A percentile compares a stretch with the other conserved stretches of the same genome.
These are phyloP conservation scores for Actenoides lindsayi DNA, from an alignment of 2,113 vertebrate genomes.

Conservation along the genomic window DNA sequence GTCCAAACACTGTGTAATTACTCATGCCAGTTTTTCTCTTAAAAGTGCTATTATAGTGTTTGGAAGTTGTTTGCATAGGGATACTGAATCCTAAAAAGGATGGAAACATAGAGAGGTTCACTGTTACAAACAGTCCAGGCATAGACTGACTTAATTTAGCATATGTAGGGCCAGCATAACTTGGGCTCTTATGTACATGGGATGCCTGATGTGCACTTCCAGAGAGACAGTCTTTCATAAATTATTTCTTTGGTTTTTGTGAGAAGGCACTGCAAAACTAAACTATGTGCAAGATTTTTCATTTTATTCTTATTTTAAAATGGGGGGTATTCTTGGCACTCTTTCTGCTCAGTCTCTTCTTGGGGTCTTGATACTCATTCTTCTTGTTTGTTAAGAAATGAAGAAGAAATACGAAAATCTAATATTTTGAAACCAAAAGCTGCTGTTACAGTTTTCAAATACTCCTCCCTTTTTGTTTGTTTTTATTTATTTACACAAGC, in stretches of 20 bases:
- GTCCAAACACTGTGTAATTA: neutral
- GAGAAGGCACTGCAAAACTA: neutral
- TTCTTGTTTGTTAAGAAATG: neutral
- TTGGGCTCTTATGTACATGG: neutral
- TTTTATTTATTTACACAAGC: neutral
- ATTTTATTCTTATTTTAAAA: neutral
- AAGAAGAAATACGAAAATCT: neutral
- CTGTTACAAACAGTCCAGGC: neutral
- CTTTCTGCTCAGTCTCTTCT: neutral
- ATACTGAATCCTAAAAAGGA: neutral
- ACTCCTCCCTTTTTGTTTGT: neutral
- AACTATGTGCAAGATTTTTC: neutral
- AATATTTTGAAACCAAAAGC: neutral
- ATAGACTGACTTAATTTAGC: neutral
- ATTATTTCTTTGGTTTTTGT: neutral
- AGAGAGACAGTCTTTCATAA: neutral
- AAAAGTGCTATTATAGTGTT: neutral
- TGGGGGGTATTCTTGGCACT: neutral
- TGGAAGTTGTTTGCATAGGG: conserved; percentile 31
- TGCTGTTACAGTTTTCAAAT: neutral
- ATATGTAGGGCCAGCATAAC: neutral
- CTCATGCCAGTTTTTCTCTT: neutral
- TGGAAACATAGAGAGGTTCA: neutral
- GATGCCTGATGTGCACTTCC: neutral
- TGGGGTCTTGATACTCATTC: neutral